phyloP scores from a whole-genome alignment of 2,113 vertebrate species.

The Thalassoma bifasciatum region DNA sequence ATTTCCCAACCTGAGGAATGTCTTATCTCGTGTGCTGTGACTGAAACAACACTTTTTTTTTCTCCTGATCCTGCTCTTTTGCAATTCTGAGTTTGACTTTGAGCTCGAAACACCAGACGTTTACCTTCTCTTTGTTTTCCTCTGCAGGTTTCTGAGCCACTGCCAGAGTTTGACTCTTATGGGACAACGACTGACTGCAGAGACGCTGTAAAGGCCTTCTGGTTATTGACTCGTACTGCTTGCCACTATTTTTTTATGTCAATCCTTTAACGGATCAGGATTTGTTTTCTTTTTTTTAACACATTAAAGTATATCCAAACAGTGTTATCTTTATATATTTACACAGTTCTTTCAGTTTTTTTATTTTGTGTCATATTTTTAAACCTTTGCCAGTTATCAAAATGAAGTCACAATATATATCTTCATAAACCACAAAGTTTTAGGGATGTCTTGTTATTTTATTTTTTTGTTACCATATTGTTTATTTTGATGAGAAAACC shows the following conservation, averaged over 20 bases:
- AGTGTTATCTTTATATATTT: slow-evolving; percentile 77
- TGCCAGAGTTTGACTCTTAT: slow-evolving; percentile 46
- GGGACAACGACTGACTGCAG: slow-evolving; percentile 21
- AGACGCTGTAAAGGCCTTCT: slow-evolving; percentile 23
- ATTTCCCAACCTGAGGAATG: neutral
- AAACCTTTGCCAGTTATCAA: slow-evolving; percentile 58
- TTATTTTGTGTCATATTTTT: slow-evolving; percentile 35
- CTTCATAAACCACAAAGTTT: slow-evolving; percentile 40
- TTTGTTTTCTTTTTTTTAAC: slow-evolving; percentile 44
- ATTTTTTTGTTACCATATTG: slow-evolving; percentile 14
- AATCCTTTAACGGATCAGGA: slow-evolving; percentile 57
- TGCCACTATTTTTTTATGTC: slow-evolving; percentile 72
- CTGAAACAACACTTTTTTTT: neutral
- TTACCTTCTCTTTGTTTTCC: neutral
- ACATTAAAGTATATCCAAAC: slow-evolving; percentile 69
- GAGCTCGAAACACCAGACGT: neutral
- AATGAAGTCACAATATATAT: slow-evolving; percentile 61
- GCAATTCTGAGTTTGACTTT: neutral
- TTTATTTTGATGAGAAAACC: slow-evolving; percentile 56
- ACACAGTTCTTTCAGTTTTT: slow-evolving; percentile 50
- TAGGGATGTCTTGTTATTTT: slow-evolving; percentile 43
- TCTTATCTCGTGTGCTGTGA: neutral
- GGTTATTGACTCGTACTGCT: slow-evolving; percentile 54
- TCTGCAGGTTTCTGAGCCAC: slow-evolving; percentile 60
- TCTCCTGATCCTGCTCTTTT: neutral